These are phyloP conservation scores for Monomorium pharaonis DNA, from an alignment of 1,140 invertebrate genomes.

Conservation along the genomic window DNA sequence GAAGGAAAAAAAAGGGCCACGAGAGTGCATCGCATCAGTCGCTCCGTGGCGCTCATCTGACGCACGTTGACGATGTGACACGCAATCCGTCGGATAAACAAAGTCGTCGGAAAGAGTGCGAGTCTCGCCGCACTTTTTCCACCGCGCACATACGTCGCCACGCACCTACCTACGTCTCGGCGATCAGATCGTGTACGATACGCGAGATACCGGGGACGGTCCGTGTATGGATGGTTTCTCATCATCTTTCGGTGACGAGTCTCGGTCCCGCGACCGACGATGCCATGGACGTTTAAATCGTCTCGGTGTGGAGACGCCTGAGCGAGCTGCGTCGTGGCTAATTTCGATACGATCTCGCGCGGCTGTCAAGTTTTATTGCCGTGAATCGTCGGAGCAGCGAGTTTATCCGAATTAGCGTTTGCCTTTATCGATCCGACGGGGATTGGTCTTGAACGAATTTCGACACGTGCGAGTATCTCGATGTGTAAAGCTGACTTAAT, in stretches of 20 bases:
- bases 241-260: neutral
- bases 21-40: neutral
- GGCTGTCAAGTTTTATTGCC: neutral
- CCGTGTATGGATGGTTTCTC: neutral
- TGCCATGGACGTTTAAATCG: constrained; percentile 19
- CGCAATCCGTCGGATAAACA: constrained; percentile 3
- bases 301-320: neutral
- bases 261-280: neutral
- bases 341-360: neutral
- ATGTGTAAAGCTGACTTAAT: neutral
- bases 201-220: neutral
- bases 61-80: neutral
- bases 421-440: neutral
- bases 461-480: neutral
- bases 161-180: neutral
- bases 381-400: neutral
- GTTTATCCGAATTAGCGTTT: neutral
- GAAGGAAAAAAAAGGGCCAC: neutral
- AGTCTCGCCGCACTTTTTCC: neutral
- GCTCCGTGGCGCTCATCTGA: neutral
- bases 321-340: neutral
- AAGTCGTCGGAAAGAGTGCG: neutral
- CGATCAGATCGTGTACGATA: too few species aligned
- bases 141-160: neutral
- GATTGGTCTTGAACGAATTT: neutral